Base-by-base conservation (phyloP, 2,888 invertebrate genomes). In the Melanostoma mellinum region DNA sequence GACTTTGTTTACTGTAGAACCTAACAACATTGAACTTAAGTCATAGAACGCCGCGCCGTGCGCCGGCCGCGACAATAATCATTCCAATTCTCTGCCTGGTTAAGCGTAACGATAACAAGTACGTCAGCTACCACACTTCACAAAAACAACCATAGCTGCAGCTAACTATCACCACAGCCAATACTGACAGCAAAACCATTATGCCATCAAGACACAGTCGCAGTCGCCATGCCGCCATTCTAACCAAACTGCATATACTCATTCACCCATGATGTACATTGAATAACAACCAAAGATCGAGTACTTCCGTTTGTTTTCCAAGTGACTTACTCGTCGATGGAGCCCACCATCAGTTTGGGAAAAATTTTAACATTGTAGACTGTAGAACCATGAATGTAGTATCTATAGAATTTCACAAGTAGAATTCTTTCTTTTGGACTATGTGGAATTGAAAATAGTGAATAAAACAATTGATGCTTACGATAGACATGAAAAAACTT, bases 241-340 rank as follows among this genome's bases (percentile, higher is more conserved):
- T 33, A 53, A 36, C 50, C 20, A 36, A n/a, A 5, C 40, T 46
- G n/a, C 6, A 30, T 9, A 72, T 61, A 67, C 40, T 61, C 67
- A 61, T 67, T 40, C 72, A 77, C 46, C 76, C 72, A 58, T 71
- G 76, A 76, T 76, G 61, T 58, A 30, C 53, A 71, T 48, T 48
- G 60, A 77, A 81, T 61, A 72, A 67, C 67, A 68, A 53, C 50
- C 77, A 56, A 63, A 77, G 81, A 81, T 76, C 81, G 48, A 81
- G 76, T 77, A 77, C 72, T 72, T 81, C 81, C 81, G 72, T 56
- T 74, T 74, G 68, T 74, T 74, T 78, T 74, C 50, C 53, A 79
- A 79, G 40, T 69, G 61, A 74, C 36, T 79, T 71, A 52, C 60
- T 50, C n/a, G 30, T 68, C 61, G 67, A 81, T 77, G 61, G 38